Evolutionary conservation across 1,140 invertebrate species (phyloP).

Genomic region (Ceratina japonica): DNA sequence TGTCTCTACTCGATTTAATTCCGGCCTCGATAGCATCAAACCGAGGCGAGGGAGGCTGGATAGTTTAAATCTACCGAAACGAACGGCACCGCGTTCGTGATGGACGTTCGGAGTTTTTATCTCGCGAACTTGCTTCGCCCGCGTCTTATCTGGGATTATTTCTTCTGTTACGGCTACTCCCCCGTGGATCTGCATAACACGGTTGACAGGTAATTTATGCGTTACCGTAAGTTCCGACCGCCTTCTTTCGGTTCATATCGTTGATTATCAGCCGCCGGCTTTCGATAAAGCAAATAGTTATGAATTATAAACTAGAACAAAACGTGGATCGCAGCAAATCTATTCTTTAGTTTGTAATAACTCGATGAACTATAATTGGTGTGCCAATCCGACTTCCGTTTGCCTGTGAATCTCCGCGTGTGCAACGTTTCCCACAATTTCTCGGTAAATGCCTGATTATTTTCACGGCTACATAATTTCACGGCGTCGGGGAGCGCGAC

Average conservation of each 20-base stretch:
- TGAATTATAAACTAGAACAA: too few relatives aligned
- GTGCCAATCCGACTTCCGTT: background rate
- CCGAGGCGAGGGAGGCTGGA: conserved; percentile 14
- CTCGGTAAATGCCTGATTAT: conserved; percentile 13
- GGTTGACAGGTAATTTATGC: conserved; percentile 40
- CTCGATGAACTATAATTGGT: too few relatives aligned
- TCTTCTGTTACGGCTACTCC: conserved; percentile 31
- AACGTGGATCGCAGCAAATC: too few relatives aligned
- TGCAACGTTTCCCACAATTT: background rate
- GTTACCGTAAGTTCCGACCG: background rate
- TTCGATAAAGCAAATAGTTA: too few relatives aligned
- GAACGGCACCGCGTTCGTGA: background rate
- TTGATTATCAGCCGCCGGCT: too few relatives aligned
- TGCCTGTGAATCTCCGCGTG: background rate
- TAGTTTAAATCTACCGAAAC: conserved; percentile 38
- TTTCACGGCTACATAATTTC: conserved; percentile 2
- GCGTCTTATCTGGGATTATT: conserved; percentile 30
- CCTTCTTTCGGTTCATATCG: background rate
- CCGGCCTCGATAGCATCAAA: conserved; percentile 10
- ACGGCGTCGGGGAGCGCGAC: background rate
- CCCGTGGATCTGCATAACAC: conserved; percentile 25
- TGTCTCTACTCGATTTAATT: conserved; percentile 18
- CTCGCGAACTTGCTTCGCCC: conserved; percentile 25
- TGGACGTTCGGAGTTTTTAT: conserved; percentile 26
- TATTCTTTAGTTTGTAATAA: too few relatives aligned